phyloP scores from a whole-genome alignment of 2,797 vertebrate species.

The Falco concolor region DNA sequence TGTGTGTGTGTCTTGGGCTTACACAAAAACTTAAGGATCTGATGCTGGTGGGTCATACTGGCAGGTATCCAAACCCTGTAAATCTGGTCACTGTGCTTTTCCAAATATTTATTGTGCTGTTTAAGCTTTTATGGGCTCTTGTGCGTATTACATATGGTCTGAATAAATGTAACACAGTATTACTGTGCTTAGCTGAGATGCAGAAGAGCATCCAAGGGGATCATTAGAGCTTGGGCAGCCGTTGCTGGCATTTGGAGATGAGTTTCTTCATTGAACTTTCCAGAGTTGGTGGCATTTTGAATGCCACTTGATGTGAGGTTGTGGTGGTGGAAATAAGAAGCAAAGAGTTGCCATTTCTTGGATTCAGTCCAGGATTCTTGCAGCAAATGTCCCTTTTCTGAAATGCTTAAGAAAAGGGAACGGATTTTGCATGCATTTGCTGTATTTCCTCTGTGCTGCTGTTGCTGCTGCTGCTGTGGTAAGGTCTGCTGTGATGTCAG shows the following conservation, averaged over 20 bases:
- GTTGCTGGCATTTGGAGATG: neutral
- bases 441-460: neutral
- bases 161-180: constrained; percentile 43
- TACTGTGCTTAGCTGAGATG: constrained; percentile 20
- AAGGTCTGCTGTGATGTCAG: neutral
- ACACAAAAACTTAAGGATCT: constrained; percentile 44
- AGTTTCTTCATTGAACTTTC: constrained; percentile 5
- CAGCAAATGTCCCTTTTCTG: neutral
- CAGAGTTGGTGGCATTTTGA: neutral
- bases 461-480: neutral
- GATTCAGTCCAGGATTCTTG: neutral
- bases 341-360: neutral
- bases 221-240: neutral
- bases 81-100: constrained; percentile 61
- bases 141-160: constrained; percentile 58
- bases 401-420: neutral
- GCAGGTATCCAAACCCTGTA: constrained; percentile 45
- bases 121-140: constrained; percentile 70
- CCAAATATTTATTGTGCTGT: constrained; percentile 69
- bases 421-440: neutral
- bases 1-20: constrained; percentile 30
- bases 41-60: constrained; percentile 70
- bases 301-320: neutral
- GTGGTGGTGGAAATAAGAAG: neutral
- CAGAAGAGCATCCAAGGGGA: constrained; percentile 44